Evolutionary conservation across 2,113 vertebrate species (phyloP), one percentile per base, ranked within the genome.

Genomic region (Tachysurus fulvidraco): DNA sequence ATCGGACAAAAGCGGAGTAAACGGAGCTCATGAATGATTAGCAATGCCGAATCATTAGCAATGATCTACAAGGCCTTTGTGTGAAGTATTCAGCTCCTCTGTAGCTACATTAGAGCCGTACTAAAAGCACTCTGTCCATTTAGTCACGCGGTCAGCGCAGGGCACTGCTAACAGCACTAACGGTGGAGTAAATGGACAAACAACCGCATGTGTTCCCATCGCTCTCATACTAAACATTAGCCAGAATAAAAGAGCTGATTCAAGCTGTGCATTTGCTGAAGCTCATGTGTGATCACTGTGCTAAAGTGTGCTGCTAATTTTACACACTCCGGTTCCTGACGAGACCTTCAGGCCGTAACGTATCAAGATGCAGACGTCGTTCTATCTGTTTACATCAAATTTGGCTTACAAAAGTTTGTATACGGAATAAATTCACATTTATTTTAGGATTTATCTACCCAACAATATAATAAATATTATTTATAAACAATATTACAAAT

Each of bases 101-200:
- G 41, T 64, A 54, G 44, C 73, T 36, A 76, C 71, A 50, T 76
- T 46, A 85, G 59, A 84, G 50, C 65, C 28, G 10, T 2, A 30
- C 83, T 77, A 62, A 77, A 77, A 85, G 83, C 71, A 5, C 25
- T 65, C 57, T 65, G 55, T 76, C 16, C 11, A 12, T 71, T 84
- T 59, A 73, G 52, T 28, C n/a, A 44, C 16, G 52, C 16, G 3
- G 30, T 16, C 16, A 6, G 36, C 11, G 4, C 52, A 59, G 7
- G 23, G 36, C 30, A 23, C 30, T 17, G 55, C 57, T 59, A 57
- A 62, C 55, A 13, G 25, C 1, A 28, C 62, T 55, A 57, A 46
- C 14, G 3, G 28, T 2, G 5, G 13, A 44, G 11, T 74, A 74
- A 59, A 74, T 44, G 36, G 67, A 28, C 25, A 11, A 52, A 59